phyloP scores from a whole-genome alignment of 2,888 invertebrate genomes.

The Leptodirus hochenwartii region DNA sequence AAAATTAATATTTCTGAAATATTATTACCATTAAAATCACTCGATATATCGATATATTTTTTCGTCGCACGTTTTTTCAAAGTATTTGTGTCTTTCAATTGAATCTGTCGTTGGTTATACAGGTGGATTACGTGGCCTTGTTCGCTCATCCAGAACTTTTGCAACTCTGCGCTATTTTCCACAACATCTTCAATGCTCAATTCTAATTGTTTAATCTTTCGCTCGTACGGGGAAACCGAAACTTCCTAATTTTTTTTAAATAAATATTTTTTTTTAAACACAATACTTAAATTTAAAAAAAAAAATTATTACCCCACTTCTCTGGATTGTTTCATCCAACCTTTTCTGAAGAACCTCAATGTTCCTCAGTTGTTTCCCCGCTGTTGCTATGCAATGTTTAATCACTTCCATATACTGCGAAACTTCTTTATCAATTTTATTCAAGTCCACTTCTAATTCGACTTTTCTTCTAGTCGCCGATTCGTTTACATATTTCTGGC shows the following conservation, averaged over 20 bases:
- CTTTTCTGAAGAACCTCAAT: too few relatives aligned
- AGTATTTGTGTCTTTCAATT: constrained; percentile 49
- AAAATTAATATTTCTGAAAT: constrained; percentile 36
- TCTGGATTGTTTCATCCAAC: constrained; percentile 30
- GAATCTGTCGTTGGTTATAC: constrained; percentile 46
- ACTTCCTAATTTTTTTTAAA: constrained; percentile 19
- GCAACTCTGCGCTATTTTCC: constrained; percentile 41
- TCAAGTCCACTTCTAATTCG: too few relatives aligned
- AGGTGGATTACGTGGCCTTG: constrained; percentile 54
- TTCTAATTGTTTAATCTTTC: constrained; percentile 45
- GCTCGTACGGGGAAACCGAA: constrained; percentile 34
- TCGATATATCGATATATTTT: constrained; percentile 16
- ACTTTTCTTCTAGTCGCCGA: too few relatives aligned
- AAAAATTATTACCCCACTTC: constrained; percentile 27
- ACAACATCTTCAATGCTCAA: constrained; percentile 41
- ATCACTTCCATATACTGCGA: too few relatives aligned
- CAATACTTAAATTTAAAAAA: constrained; percentile 5
- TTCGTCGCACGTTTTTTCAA: constrained; percentile 60
- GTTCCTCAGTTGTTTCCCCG: too few relatives aligned
- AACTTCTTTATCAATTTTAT: too few relatives aligned
- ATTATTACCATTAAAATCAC: constrained; percentile 3
- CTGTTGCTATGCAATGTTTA: too few relatives aligned
- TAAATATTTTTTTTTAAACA: constrained; percentile 8
- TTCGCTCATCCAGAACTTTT: constrained; percentile 59
- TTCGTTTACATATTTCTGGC: too few relatives aligned